A percentile compares a stretch with the other conserved stretches of the same genome.
Conservation (phyloP, 2,888 invertebrate genomes). For the Muschampia plurimacula region DNA sequence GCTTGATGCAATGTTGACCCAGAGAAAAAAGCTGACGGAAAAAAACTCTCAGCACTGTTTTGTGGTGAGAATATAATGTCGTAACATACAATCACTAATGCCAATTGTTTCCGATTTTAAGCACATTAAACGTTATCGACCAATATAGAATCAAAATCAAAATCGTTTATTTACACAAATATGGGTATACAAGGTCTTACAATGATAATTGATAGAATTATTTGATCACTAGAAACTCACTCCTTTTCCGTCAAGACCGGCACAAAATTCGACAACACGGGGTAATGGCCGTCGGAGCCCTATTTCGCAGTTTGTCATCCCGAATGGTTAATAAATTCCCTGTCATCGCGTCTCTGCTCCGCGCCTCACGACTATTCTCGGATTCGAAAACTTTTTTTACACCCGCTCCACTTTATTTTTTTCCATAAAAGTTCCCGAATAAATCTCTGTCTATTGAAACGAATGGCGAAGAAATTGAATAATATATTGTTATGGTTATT, state of each 20-base stretch:
- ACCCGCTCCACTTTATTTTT: conserved; percentile 41
- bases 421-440: conserved; percentile 50
- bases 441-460: conserved; percentile 46
- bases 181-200: no score
- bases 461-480: conserved; percentile 46
- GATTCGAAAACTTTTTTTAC: conserved; percentile 38
- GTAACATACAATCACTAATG: no score
- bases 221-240: conserved; percentile 29
- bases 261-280: conserved; percentile 43
- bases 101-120: background rate
- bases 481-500: conserved; percentile 40
- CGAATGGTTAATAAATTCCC: conserved; percentile 82
- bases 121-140: background rate
- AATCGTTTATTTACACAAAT: no score
- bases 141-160: background rate
- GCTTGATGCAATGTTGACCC: no score
- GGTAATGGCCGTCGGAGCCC: conserved; percentile 53
- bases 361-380: conserved; percentile 67
- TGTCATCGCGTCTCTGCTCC: conserved; percentile 70
- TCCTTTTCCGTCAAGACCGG: background rate
- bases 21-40: no score
- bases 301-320: conserved; percentile 77
- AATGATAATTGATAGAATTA: background rate
- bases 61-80: no score
- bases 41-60: no score